Percentiles rank a stretch among this genome's conserved stretches.
phyloP scores from a whole-genome alignment of 2,797 vertebrate species.

The Helarctos malayanus region DNA sequence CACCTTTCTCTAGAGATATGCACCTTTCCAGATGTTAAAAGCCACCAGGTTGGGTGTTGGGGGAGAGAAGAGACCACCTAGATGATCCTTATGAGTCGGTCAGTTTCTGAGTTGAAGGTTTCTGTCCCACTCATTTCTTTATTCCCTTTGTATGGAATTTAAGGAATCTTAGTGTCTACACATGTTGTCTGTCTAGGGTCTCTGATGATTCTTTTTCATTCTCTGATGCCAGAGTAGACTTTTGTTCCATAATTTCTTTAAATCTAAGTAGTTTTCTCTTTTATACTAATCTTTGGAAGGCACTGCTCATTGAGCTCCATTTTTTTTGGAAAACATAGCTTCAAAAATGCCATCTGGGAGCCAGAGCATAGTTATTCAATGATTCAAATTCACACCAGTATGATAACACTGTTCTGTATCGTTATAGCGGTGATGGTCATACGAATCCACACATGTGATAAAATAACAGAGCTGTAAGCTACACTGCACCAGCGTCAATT shows the following conservation, averaged over 20 bases:
- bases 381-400: background rate
- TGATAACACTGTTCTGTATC: background rate
- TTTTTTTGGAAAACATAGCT: background rate
- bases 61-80: fast-evolving
- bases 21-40: background rate
- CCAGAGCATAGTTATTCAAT: background rate
- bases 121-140: background rate
- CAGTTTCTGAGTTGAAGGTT: background rate
- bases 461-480: background rate
- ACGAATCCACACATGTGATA: background rate
- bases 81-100: background rate
- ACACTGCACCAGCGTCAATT: background rate
- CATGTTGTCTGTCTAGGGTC: background rate
- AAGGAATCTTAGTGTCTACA: background rate
- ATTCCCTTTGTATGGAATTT: background rate
- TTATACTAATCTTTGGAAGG: background rate
- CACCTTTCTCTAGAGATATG: background rate
- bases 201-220: background rate
- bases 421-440: background rate
- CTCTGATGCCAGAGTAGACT: background rate
- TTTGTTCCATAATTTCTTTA: background rate
- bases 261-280: background rate
- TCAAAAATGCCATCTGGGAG: background rate
- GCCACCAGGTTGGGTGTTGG: background rate
- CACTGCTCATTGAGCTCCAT: background rate